Conservation (phyloP, 2,888 invertebrate species). For the Tipula lateralis region DNA sequence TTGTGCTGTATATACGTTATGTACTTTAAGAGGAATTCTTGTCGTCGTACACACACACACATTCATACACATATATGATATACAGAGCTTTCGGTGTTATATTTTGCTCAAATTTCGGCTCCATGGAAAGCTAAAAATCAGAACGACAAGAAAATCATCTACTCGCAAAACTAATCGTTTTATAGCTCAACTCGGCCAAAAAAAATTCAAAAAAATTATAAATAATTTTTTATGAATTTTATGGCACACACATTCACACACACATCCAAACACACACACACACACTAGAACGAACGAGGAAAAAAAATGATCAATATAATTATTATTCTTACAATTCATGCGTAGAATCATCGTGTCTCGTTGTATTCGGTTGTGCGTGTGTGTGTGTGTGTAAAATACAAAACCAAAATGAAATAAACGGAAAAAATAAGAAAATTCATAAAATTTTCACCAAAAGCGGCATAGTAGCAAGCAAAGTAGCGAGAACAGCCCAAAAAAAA, state of each 20-base stretch:
- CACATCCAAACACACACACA: too few species aligned
- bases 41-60: not conserved
- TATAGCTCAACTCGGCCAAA: not conserved
- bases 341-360: slow-evolving; percentile 3
- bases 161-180: not conserved
- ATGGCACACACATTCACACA: too few species aligned
- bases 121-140: not conserved
- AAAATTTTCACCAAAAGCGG: not conserved
- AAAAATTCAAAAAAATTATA: not conserved
- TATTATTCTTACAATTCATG: slow-evolving; percentile 11
- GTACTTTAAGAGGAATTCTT: not conserved
- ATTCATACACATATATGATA: not conserved
- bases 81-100: not conserved
- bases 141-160: not conserved
- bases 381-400: not conserved
- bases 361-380: not conserved
- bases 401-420: not conserved
- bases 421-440: not conserved
- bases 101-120: not conserved
- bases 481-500: not conserved
- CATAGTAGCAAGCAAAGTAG: not conserved
- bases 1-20: not conserved
- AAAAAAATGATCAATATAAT: slow-evolving; percentile 14
- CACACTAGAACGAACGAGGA: not conserved
- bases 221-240: not conserved